Evolutionary conservation across 2,113 vertebrate species (phyloP), one percentile per base, ranked within the genome.

Genomic region (Reinhardtius hippoglossoides): DNA sequence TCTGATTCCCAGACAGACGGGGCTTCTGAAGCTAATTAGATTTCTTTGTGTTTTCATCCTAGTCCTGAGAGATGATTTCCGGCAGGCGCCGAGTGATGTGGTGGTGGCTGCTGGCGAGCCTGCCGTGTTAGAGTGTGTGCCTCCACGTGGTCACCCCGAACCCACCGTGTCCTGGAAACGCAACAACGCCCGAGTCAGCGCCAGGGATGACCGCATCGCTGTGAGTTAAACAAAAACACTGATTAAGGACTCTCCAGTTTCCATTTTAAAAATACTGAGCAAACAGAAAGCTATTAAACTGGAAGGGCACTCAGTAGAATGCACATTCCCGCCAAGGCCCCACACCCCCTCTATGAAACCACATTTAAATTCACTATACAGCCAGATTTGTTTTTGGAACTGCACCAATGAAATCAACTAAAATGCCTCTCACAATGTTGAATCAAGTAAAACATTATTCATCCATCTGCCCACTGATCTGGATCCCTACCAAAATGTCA

Each of bases 41-140:
- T 90, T 83, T 76, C 55, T 82, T 57, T 88, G 56, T 79, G 26
- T 76, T 72, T 79, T 78, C 59, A 59, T 56, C 35, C 58, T 67
- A 99, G 98, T 98, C 83, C 94, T 99, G 50, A 94, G 97, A 58
- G 97, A 99, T 88, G 97, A 99, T 93, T 99, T 99, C 93, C 95
- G 97, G 14, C 97, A 98, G 78, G 97, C 98, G 73, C 98, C 98
- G 4, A 97, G 96, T 1, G 98, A 99, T 35, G 95, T 99, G 83
- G 96, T 99, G 69, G 98, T 99, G 87, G 97, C 98, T 46, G 97
- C 96, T 0, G 97, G 98, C 14, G 98, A 99, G 76, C 96, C 96
- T 1, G 97, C 97, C 0, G 95, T 98, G 18, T 55, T 99, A 87
- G 98, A 99, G 83, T 99, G 98, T 77, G 94, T 98, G 26, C 97